Base-by-base conservation (phyloP, 2,797 vertebrate species). In the Argya squamiceps region DNA sequence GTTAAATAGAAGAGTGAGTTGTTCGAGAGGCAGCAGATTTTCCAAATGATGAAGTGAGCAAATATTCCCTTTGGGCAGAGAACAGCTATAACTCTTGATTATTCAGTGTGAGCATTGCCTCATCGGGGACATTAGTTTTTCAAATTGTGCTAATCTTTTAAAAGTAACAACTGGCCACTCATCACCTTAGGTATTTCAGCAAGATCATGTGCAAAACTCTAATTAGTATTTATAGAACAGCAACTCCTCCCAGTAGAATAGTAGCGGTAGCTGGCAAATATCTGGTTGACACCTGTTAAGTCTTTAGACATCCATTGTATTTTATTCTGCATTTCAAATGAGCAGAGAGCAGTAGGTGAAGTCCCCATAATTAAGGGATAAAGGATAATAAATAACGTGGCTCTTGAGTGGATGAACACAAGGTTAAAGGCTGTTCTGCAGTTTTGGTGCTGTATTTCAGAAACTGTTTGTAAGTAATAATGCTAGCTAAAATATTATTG, bases 171-270 rank as follows among this genome's bases (percentile, higher is more conserved):
- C 96, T 97, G 96, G 95, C 97, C 97, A 96, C 96, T 97, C 94
- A 95, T 97, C 97, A 97, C 96, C 96, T 97, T 94, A 97, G 95
- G 97, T 97, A 97, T 97, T 97, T 96, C 96, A 97, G 73, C 81
- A 96, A 96, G 95, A 97, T 96, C 95, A 96, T 96, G 93, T 97
- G 95, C 95, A 97, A 94, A 96, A 96, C 92, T 97, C 97, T 97
- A 97, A 97, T 97, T 97, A 97, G 96, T 97, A 97, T 97, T 97
- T 97, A 97, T 97, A 96, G 96, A 98, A 97, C 84, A 97, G 94
- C 80, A 93, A n/a, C 75, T 96, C 75, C 46, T 97, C 97, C 96
- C 96, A 67, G 85, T 55, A 91, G 97, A 96, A 96, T 96, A 96
- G 95, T 84, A 89, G 93, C 19, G 0, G 81, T 91, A 95, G 89